Base-by-base conservation (phyloP, 2,797 vertebrate species). In the Pangasius krempfi region DNA sequence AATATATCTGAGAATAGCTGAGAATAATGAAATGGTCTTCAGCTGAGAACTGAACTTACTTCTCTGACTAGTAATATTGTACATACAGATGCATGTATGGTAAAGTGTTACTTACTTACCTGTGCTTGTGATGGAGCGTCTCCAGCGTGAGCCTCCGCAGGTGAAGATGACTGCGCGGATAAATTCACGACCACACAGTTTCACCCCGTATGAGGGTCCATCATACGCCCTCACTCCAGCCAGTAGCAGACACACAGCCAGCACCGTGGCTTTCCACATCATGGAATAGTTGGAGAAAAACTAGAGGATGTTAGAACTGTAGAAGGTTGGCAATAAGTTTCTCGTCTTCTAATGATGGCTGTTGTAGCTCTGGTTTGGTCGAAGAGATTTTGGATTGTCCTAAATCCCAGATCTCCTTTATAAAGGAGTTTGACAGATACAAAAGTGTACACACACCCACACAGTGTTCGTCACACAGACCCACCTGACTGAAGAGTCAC, bases 111-210 rank as follows among this genome's bases (percentile, higher is more conserved):
- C n/a, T n/a, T n/a, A n/a, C 90, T 94, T 84, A 96, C 96, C 95
- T 94, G 92, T 44, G 91, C 91, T 93, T 87, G 87, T 93, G 87
- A 96, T 93, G 0, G 94, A 94, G 25, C 97, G 94, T 89, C 91
- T 97, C 98, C 97, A 98, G 20, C 97, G 94, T 16, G 97, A 97
- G 22, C 97, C 96, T 66, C 97, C 97, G 0, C 98, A 98, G 85
- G 97, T 97, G 89, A 97, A 97, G 93, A 98, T 97, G 90, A 98
- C 96, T 0, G 97, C 97, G 0, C 97, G 95, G 92, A 98, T 97
- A 93, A 98, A 98, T 89, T 98, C 97, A 0, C 97, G 95, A 30
- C 97, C 97, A 0, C 98, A 98, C 3, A 98, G 95, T 91, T 97
- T 98, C 87, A 98, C 96, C 0, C 96, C 96, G 0, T 97, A 97